Evolutionary conservation across 2,113 vertebrate species (phyloP).

Genomic region (Colius striatus): DNA sequence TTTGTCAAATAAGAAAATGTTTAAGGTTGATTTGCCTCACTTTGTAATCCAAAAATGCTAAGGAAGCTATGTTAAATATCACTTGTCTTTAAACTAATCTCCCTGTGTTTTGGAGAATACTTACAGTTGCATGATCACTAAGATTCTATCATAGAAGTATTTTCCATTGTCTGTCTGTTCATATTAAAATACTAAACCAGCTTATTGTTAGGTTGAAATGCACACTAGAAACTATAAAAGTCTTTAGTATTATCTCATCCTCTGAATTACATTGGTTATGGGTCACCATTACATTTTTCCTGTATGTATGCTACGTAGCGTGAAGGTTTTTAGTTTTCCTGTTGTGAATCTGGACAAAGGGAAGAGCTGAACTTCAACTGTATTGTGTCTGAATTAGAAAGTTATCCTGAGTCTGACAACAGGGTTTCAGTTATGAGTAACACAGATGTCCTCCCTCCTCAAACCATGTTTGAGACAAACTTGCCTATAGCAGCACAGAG

Average conservation of each 20-base stretch:
- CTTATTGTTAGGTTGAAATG: neutral
- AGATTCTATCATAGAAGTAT: conserved; percentile 10
- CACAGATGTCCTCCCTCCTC: neutral
- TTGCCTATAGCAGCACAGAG: neutral
- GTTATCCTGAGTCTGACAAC: neutral
- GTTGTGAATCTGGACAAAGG: neutral
- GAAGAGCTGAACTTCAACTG: neutral
- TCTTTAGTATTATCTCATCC: neutral
- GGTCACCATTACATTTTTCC: neutral
- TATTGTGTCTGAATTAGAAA: neutral
- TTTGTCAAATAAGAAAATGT: neutral
- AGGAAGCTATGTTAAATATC: neutral
- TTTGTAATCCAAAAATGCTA: neutral
- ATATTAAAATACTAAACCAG: neutral
- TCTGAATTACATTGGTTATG: neutral
- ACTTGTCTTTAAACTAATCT: neutral
- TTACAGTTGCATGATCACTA: neutral
- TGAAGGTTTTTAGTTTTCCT: neutral
- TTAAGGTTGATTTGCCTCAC: neutral
- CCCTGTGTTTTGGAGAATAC: neutral
- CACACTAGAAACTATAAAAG: neutral
- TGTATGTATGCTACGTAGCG: neutral
- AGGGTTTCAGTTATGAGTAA: neutral
- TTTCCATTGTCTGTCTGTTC: conserved; percentile 16
- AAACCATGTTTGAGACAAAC: neutral